Base-by-base conservation (phyloP, 2,888 invertebrate species). In the Brachycybe producta region DNA sequence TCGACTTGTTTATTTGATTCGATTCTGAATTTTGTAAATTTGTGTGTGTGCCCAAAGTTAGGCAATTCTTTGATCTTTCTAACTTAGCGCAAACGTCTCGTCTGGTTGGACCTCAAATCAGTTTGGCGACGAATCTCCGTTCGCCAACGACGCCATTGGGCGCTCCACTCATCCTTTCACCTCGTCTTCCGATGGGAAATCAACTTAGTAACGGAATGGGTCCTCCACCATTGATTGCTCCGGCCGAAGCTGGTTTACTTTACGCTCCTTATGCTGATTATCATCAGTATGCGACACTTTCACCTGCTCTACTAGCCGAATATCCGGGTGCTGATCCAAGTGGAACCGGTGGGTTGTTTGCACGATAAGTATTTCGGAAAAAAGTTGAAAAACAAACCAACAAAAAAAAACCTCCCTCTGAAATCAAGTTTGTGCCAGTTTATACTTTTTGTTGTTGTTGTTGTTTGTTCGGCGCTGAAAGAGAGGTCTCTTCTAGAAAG, bases 161-260 rank as follows among this genome's bases (percentile, higher is more conserved):
- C 26, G 90, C 92, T 1, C 94, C 92, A 2, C 75, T 94, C 64
- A 91, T 95, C 61, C 76, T 94, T 56, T 88, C 90, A 38, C 87
- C 88, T 52, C 77, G 90, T 60, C 83, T 88, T 79, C 84, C 84
- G 13, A 83, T 81, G 52, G 82, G 80, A 36, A 80, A 82, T 43
- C 74, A 76, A 44, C 69, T 76, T 36, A 62, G 73, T 54, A 74
- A 70, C 61, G 77, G 73, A 54, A 74, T 73, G 55, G 61, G 72
- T 30, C 71, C 70, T 5, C 75, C 79, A 46, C 78, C 79, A 40
- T 74, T 78, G 41, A 62, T 70, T 49, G 64, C 80, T 73, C 62
- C 77, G 71, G 52, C 64, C 57, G 84, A 82, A 42, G 86, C 87
- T 68, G 80, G 81, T 51, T 79, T 91, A 64, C 84, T 91, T 70